phyloP scores from a whole-genome alignment of 2,797 vertebrate genomes.

The Molossus molossus region DNA sequence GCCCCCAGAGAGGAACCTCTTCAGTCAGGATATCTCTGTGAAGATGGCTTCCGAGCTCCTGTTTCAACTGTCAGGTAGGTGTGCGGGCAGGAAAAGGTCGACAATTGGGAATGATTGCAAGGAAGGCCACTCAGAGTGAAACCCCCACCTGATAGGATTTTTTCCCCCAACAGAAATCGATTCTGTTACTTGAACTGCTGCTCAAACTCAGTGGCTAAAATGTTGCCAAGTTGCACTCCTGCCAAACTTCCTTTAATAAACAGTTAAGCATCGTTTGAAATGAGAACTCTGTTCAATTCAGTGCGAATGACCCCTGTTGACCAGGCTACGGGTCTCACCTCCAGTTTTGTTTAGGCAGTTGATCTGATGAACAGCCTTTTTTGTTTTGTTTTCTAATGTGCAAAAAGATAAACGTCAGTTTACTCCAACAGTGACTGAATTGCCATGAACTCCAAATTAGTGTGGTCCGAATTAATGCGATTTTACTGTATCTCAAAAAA shows the following conservation, averaged over 20 bases:
- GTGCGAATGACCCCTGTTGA: constrained; percentile 5
- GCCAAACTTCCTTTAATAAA: constrained; percentile 71
- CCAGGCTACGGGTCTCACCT: constrained; percentile 32
- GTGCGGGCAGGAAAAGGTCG: background rate
- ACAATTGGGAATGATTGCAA: background rate
- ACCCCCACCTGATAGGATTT: background rate
- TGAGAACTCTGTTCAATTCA: constrained; percentile 60
- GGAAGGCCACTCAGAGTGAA: constrained; percentile 7
- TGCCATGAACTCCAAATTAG: constrained; percentile 59
- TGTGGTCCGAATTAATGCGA: constrained; percentile 53
- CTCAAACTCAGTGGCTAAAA: constrained; percentile 15
- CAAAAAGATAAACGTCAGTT: constrained; percentile 58
- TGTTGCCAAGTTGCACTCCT: constrained; percentile 49
- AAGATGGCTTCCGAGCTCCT: constrained; percentile 99
- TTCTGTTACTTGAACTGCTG: constrained; percentile 17
- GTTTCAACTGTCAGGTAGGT: constrained; percentile 97
- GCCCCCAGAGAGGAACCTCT: constrained; percentile 96
- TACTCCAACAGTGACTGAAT: constrained; percentile 41
- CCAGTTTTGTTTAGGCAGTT: constrained; percentile 47
- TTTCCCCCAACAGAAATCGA: constrained; percentile 49
- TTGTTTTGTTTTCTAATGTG: background rate
- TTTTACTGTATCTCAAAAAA: constrained; percentile 49
- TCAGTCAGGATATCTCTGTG: constrained; percentile 99
- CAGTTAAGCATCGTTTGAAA: constrained; percentile 66
- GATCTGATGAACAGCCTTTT: constrained; percentile 51